Percentiles rank a stretch among this genome's conserved stretches.
Conservation (phyloP, 2,888 invertebrate species). For the Aphidoletes aphidimyza region DNA sequence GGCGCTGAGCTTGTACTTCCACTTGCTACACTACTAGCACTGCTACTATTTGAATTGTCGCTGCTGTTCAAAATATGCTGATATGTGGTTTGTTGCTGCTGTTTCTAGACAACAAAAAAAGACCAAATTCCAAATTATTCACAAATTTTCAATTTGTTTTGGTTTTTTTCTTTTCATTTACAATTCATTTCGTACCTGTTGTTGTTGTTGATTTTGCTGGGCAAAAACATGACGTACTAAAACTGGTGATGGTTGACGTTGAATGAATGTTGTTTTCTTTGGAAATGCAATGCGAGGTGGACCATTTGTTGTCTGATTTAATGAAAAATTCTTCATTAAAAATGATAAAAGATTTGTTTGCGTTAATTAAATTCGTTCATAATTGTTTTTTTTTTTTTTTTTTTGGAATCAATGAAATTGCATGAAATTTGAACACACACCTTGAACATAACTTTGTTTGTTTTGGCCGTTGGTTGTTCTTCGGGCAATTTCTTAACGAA, state of each 20-base stretch:
- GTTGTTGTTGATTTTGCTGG: conserved; percentile 42
- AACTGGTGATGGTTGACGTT: conserved; percentile 72
- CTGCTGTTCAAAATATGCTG: conserved; percentile 44
- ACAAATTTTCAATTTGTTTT: background rate
- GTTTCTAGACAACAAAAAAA: background rate
- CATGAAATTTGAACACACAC: background rate
- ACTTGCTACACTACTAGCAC: background rate
- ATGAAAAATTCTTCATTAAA: background rate
- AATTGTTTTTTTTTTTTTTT: no score
- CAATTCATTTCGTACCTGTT: background rate
- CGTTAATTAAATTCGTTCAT: no score
- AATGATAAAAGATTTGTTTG: background rate
- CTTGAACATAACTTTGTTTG: conserved; percentile 28
- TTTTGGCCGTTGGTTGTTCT: background rate
- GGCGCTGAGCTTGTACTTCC: background rate
- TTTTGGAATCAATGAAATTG: background rate
- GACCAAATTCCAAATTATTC: background rate
- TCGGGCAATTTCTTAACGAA: conserved; percentile 30
- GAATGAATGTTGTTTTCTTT: conserved; percentile 67
- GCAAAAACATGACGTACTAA: conserved; percentile 73
- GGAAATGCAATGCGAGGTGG: conserved; percentile 65
- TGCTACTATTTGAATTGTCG: conserved; percentile 47
- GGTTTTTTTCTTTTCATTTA: background rate
- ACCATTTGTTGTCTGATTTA: conserved; percentile 60
- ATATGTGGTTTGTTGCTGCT: conserved; percentile 56